Evolutionary conservation across 2,888 invertebrate species (phyloP).

Genomic region (Malthinus flaveolus): DNA sequence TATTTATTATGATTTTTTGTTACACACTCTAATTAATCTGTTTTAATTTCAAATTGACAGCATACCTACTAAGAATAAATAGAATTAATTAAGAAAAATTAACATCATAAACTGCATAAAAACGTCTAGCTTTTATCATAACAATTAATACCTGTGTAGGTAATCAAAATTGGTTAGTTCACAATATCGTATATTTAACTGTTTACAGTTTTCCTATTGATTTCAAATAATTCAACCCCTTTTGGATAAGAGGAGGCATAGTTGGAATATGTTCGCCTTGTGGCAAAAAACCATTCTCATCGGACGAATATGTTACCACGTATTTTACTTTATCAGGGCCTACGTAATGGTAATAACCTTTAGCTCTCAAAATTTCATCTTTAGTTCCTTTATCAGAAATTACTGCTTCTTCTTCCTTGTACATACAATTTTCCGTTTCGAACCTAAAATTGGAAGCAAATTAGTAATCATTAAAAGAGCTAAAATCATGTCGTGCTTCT

Average conservation of each 20-base stretch:
- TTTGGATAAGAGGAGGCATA: conserved; percentile 44
- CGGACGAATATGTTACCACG: conserved; percentile 63
- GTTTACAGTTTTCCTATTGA: conserved; percentile 10
- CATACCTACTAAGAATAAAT: too few species aligned
- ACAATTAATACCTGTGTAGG: too few species aligned
- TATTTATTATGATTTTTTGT: too few species aligned
- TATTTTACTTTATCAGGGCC: conserved; percentile 65
- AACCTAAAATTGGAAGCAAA: conserved; percentile 35
- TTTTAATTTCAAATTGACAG: too few species aligned
- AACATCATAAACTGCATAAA: too few species aligned
- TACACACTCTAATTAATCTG: too few species aligned
- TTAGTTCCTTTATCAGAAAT: conserved; percentile 59
- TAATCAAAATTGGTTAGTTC: too few species aligned
- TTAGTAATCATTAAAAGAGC: too few species aligned
- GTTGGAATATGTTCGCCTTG: conserved; percentile 58
- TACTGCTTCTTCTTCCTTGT: conserved; percentile 58
- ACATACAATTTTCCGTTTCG: conserved; percentile 62
- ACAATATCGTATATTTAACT: too few species aligned
- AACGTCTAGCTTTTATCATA: too few species aligned
- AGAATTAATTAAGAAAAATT: too few species aligned
- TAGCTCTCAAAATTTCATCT: conserved; percentile 63
- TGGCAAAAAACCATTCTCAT: conserved; percentile 63
- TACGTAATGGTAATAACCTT: conserved; percentile 69
- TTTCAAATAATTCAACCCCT: conserved; percentile 35
- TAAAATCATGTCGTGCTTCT: too few species aligned